phyloP scores from a whole-genome alignment of 2,888 invertebrate genomes.

The Hololepta plana region DNA sequence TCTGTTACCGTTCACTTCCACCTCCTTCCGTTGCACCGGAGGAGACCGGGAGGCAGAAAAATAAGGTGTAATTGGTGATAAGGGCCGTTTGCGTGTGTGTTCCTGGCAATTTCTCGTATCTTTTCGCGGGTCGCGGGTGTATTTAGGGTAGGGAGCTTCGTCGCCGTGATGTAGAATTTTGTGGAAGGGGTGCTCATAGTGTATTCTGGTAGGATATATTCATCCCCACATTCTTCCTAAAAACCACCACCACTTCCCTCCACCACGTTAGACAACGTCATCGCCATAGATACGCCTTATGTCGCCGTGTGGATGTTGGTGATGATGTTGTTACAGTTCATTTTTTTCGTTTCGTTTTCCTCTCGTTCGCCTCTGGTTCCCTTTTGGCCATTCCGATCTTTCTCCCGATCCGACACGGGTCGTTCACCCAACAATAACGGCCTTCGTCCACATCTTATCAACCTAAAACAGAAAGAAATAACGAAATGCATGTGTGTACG shows the following conservation, averaged over 20 bases:
- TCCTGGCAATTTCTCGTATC: constrained; percentile 22
- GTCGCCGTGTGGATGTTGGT: not conserved
- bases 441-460: too few relatives aligned
- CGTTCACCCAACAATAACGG: too few relatives aligned
- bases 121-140: constrained; percentile 26
- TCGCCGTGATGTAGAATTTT: constrained; percentile 28
- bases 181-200: constrained; percentile 30
- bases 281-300: constrained; percentile 18
- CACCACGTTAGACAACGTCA: constrained; percentile 27
- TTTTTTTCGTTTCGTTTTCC: too few relatives aligned
- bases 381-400: too few relatives aligned
- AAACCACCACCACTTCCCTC: constrained; percentile 28
- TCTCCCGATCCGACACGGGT: too few relatives aligned
- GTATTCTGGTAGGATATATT: constrained; percentile 30
- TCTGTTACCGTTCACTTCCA: too few relatives aligned
- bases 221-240: constrained; percentile 30
- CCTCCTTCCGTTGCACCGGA: too few relatives aligned
- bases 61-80: constrained; percentile 10
- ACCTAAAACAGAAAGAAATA: too few relatives aligned
- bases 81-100: constrained; percentile 16
- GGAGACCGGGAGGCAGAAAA: too few relatives aligned
- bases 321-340: too few relatives aligned
- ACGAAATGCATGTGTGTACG: too few relatives aligned
- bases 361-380: too few relatives aligned
- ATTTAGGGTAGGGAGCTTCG: constrained; percentile 30